Percentiles rank a stretch among this genome's conserved stretches.
Conservation (phyloP, 2,797 vertebrate species). For the Picus viridis region DNA sequence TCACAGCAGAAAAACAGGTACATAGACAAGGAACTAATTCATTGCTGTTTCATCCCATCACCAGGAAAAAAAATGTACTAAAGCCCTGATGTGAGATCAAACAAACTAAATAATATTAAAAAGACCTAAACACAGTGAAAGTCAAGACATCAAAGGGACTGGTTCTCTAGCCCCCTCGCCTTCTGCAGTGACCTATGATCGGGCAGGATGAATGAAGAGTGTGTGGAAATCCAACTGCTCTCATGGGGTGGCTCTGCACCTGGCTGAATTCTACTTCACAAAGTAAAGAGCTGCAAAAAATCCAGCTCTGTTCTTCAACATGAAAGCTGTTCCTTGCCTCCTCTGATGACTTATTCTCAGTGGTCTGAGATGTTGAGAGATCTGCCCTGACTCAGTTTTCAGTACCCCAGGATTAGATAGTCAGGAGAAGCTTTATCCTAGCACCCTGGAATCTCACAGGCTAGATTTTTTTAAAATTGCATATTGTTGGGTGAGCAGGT, state of each 20-base stretch:
- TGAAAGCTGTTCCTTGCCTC: not conserved
- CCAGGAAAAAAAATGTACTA: not conserved
- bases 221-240: not conserved
- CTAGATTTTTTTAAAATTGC: rapidly evolving
- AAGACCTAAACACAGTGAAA: not conserved
- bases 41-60: not conserved
- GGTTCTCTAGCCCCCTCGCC: not conserved
- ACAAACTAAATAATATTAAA: slow-evolving; percentile 12
- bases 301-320: not conserved
- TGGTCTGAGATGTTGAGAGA: not conserved
- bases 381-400: not conserved
- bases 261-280: not conserved
- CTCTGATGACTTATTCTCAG: not conserved
- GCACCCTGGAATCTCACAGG: not conserved
- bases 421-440: not conserved
- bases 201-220: not conserved
- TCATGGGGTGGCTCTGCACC: not conserved
- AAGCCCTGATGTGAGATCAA: slow-evolving; percentile 9
- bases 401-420: not conserved
- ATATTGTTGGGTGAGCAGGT: not conserved
- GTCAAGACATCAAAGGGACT: slow-evolving; percentile 5
- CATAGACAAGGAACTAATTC: not conserved
- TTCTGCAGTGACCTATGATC: slow-evolving; percentile 17
- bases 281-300: not conserved
- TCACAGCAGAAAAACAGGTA: not conserved